phyloP scores from a whole-genome alignment of 2,113 vertebrate genomes.

The Cyphomyrus discorhynchus region DNA sequence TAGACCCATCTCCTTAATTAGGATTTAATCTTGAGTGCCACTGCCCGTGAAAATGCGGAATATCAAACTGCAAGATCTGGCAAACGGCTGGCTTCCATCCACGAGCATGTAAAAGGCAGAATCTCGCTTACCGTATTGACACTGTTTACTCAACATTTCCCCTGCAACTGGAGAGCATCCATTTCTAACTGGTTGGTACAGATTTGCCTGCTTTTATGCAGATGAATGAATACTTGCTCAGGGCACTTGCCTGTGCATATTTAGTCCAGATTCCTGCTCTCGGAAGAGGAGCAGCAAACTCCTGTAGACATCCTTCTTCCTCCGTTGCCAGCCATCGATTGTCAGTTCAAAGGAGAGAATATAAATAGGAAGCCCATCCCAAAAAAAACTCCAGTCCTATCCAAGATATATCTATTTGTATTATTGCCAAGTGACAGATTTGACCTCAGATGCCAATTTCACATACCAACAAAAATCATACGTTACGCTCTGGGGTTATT shows the following conservation, averaged over 20 bases:
- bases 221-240: background rate
- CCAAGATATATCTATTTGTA: background rate
- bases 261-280: background rate
- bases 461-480: background rate
- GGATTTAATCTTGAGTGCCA: background rate
- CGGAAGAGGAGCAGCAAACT: background rate
- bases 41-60: background rate
- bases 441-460: background rate
- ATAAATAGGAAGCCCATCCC: background rate
- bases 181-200: background rate
- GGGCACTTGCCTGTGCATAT: background rate
- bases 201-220: conserved; percentile 2
- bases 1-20: background rate
- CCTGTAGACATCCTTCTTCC: background rate
- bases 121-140: background rate
- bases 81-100: background rate
- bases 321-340: background rate
- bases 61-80: background rate
- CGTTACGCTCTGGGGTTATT: background rate
- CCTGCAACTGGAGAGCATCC: background rate
- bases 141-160: background rate
- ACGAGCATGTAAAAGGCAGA: background rate
- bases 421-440: conserved; percentile 4
- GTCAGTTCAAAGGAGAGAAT: background rate
- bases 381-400: background rate